Conservation (phyloP, 2,888 invertebrate species). For the Apeira syringaria region DNA sequence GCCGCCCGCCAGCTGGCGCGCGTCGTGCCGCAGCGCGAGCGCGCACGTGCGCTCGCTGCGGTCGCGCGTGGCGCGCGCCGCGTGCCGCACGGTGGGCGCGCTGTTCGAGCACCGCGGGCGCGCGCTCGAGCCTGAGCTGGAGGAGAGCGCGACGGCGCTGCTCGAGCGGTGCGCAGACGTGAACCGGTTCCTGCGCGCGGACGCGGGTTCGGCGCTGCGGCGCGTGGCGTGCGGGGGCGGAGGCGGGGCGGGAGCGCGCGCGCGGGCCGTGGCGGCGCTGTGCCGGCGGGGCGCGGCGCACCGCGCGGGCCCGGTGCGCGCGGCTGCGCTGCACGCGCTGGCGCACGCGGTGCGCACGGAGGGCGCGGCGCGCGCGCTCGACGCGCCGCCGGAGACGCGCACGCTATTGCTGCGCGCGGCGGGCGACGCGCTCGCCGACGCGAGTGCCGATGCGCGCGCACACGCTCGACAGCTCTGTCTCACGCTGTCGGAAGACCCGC, state of each 20-base stretch:
- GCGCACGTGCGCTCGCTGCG: slow-evolving; percentile 94
- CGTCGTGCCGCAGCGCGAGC: slow-evolving; percentile 88
- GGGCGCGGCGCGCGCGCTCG: slow-evolving; percentile 89
- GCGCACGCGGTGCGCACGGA: slow-evolving; percentile 88
- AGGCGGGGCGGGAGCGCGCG: no score
- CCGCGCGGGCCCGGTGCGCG: slow-evolving; percentile 94
- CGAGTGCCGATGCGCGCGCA: slow-evolving; percentile 92
- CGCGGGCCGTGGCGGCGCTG: slow-evolving; percentile 86
- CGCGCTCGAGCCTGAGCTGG: slow-evolving; percentile 89
- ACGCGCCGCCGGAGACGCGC: slow-evolving; percentile 89
- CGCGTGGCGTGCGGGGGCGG: slow-evolving; percentile 91
- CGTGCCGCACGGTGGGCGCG: slow-evolving; percentile 92
- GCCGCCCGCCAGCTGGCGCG: slow-evolving; percentile 86
- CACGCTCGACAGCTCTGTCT: slow-evolving; percentile 92
- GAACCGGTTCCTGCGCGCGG: slow-evolving; percentile 95
- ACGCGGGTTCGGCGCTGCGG: slow-evolving; percentile 92
- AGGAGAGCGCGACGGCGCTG: slow-evolving; percentile 91
- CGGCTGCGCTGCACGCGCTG: slow-evolving; percentile 91
- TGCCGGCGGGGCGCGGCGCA: slow-evolving; percentile 89
- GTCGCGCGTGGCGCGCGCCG: slow-evolving; percentile 95
- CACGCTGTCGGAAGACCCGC: slow-evolving; percentile 87
- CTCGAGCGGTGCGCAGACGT: slow-evolving; percentile 96
- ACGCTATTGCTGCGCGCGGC: slow-evolving; percentile 91
- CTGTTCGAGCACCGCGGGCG: slow-evolving; percentile 87
- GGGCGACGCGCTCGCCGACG: slow-evolving; percentile 93